Evolutionary conservation across 2,888 invertebrate species (phyloP).

Genomic region (Erpobdella octoculata): DNA sequence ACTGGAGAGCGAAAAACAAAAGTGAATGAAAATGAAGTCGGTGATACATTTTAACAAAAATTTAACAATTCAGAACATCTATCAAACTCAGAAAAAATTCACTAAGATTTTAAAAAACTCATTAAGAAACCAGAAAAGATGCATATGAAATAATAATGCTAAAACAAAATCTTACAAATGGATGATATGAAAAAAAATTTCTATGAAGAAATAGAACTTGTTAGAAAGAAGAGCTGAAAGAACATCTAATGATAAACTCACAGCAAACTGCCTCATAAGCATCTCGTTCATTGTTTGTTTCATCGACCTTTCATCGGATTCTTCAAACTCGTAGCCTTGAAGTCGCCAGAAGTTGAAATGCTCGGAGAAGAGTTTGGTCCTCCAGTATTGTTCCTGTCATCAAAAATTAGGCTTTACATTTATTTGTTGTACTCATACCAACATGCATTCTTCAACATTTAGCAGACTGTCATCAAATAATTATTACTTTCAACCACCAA

Average conservation of each 20-base stretch:
- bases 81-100: too few relatives aligned
- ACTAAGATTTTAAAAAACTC: too few relatives aligned
- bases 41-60: neutral
- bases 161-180: neutral
- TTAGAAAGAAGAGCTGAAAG: neutral
- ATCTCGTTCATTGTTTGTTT: conserved; percentile 66
- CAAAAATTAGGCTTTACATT: neutral
- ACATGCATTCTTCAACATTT: neutral
- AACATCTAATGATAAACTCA: conserved; percentile 53
- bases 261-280: conserved; percentile 80
- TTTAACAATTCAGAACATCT: too few relatives aligned
- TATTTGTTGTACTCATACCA: neutral
- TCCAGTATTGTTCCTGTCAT: conserved; percentile 45
- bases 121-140: too few relatives aligned
- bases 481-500: conserved; percentile 43
- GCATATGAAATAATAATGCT: neutral
- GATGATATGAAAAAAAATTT: neutral
- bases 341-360: conserved; percentile 42
- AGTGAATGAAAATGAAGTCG: neutral
- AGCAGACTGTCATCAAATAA: neutral
- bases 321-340: conserved; percentile 46
- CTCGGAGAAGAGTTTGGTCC: conserved; percentile 40
- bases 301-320: conserved; percentile 12
- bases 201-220: too few relatives aligned
- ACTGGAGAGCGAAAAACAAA: conserved; percentile 54